phyloP scores from a whole-genome alignment of 2,113 vertebrate genomes.

The Phodopus roborovskii region DNA sequence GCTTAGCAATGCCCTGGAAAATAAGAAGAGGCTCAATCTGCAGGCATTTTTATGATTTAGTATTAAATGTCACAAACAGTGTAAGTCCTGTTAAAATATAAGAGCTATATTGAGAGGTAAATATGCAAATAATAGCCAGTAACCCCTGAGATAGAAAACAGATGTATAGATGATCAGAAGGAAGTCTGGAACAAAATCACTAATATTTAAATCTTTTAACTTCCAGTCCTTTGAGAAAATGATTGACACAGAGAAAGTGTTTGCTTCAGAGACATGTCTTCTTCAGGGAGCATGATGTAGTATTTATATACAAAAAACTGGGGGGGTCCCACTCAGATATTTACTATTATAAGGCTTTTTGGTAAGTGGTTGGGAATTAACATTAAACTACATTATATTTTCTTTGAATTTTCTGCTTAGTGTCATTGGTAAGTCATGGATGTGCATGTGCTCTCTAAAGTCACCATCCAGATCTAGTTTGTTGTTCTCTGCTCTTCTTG shows the following conservation, averaged over 20 bases:
- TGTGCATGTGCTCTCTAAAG: neutral
- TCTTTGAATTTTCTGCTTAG: neutral
- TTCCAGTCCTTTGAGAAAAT: neutral
- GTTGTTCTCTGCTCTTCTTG: neutral
- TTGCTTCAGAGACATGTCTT: neutral
- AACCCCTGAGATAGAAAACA: neutral
- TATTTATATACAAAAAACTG: neutral
- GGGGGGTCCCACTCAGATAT: neutral
- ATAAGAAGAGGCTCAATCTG: neutral
- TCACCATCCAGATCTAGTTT: too few relatives aligned
- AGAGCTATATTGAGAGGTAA: neutral
- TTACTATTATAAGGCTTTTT: neutral
- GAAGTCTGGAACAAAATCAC: neutral
- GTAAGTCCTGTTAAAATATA: neutral
- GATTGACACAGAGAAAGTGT: neutral
- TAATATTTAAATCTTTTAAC: neutral
- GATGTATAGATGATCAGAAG: neutral
- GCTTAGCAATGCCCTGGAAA: neutral
- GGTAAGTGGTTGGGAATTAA: neutral
- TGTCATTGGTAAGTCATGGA: rapidly evolving
- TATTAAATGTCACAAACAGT: slow-evolving; percentile 43
- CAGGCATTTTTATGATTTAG: neutral
- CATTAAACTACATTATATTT: rapidly evolving
- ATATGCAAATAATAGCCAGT: slow-evolving; percentile 25
- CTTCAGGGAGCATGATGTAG: neutral